phyloP scores from a whole-genome alignment of 2,888 invertebrate species.

The Lasioglossum vierecki region DNA sequence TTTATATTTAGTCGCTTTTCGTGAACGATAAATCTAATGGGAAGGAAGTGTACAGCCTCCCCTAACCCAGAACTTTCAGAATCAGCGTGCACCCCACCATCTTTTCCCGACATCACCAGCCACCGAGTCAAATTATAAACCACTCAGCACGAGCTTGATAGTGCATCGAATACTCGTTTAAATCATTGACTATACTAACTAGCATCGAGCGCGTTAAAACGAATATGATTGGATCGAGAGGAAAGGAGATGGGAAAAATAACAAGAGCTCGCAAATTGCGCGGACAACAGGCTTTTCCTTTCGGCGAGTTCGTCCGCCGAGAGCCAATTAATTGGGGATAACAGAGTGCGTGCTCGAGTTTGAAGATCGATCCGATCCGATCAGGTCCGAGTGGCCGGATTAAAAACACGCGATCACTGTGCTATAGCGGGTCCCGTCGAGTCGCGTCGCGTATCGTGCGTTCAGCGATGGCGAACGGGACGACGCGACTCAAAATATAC shows the following conservation, averaged over 20 bases:
- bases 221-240: neutral
- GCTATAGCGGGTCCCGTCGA: neutral
- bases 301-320: neutral
- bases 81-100: neutral
- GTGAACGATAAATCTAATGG: neutral
- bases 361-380: slow-evolving; percentile 36
- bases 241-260: neutral
- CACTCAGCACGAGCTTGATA: too few relatives aligned
- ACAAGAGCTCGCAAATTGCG: neutral
- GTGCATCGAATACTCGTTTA: neutral
- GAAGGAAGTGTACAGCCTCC: neutral
- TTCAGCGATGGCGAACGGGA: neutral
- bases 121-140: neutral
- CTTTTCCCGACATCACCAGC: neutral
- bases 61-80: neutral
- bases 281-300: slow-evolving; percentile 26
- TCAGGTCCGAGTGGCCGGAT: slow-evolving; percentile 20
- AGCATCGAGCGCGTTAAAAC: neutral
- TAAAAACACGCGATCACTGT: neutral
- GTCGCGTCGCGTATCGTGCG: neutral
- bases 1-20: too few relatives aligned
- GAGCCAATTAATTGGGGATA: slow-evolving; percentile 57
- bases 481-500: slow-evolving; percentile 41
- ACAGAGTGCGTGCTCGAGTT: slow-evolving; percentile 57
- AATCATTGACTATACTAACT: neutral